phyloP scores from a whole-genome alignment of 2,113 vertebrate species.

The Xenopus laevis region DNA sequence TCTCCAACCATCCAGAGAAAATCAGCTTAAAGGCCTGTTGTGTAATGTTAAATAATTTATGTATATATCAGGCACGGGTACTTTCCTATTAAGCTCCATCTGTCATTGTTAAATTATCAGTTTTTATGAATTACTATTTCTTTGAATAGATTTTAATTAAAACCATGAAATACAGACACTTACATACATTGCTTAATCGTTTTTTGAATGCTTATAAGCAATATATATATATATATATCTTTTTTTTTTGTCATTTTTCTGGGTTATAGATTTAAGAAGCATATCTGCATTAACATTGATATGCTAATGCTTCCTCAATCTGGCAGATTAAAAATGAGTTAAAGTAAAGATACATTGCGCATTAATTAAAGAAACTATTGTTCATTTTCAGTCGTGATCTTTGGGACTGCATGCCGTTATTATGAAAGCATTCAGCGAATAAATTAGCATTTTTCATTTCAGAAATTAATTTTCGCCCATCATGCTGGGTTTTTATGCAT shows the following conservation, averaged over 20 bases:
- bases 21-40: conserved; percentile 25
- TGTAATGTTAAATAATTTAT: conserved; percentile 36
- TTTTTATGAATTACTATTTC: conserved; percentile 25
- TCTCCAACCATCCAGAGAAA: conserved; percentile 33
- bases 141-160: conserved; percentile 47
- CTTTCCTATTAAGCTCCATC: conserved; percentile 48
- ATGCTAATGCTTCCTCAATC: conserved; percentile 23
- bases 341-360: conserved; percentile 12
- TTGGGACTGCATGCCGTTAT: conserved; percentile 31
- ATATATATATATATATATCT: no score
- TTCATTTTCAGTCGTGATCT: conserved; percentile 17
- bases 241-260: conserved; percentile 15
- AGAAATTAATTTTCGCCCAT: conserved; percentile 4
- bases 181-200: conserved; percentile 10
- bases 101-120: conserved; percentile 49
- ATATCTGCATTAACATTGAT: conserved; percentile 24
- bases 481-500: conserved; percentile 9
- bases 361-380: conserved; percentile 23
- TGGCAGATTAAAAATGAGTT: conserved; percentile 27
- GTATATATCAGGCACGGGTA: background rate
- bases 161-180: conserved; percentile 30
- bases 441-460: conserved; percentile 29
- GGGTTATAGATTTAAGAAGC: conserved; percentile 29
- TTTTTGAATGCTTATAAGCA: no score
- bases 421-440: conserved; percentile 14